phyloP scores from a whole-genome alignment of 2,888 invertebrate genomes.

The Metalampra italica region DNA sequence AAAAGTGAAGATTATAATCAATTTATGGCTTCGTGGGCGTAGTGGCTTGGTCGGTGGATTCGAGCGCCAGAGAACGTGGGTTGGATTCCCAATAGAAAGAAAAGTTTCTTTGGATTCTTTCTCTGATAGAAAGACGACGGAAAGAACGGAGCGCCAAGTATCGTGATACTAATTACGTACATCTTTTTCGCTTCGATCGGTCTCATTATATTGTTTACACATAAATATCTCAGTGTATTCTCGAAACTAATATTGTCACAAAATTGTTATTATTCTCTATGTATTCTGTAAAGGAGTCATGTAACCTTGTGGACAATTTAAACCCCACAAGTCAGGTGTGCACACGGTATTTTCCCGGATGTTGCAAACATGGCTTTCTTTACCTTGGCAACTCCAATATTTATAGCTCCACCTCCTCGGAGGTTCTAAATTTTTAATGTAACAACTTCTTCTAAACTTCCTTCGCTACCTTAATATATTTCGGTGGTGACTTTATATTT shows the following conservation, averaged over 20 bases:
- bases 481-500: not conserved
- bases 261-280: constrained; percentile 5
- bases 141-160: too few species aligned
- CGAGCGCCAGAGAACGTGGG: too few species aligned
- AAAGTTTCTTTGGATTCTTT: too few species aligned
- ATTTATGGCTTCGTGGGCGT: not conserved
- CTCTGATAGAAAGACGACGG: too few species aligned
- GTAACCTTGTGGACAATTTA: constrained; percentile 29
- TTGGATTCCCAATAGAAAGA: too few species aligned
- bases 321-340: constrained; percentile 22
- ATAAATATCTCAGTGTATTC: too few species aligned
- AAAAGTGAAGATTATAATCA: not conserved
- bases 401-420: constrained; percentile 23
- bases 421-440: constrained; percentile 32
- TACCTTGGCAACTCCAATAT: constrained; percentile 28
- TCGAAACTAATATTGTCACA: too few species aligned
- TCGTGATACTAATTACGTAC: too few species aligned
- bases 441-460: constrained; percentile 20
- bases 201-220: too few species aligned
- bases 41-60: too few species aligned
- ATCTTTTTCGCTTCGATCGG: too few species aligned
- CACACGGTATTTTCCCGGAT: constrained; percentile 23
- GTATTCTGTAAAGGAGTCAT: constrained; percentile 6
- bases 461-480: constrained; percentile 5
- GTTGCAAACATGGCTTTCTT: constrained; percentile 26